phyloP scores from a whole-genome alignment of 2,888 invertebrate species.

The Orthosia incerta region DNA sequence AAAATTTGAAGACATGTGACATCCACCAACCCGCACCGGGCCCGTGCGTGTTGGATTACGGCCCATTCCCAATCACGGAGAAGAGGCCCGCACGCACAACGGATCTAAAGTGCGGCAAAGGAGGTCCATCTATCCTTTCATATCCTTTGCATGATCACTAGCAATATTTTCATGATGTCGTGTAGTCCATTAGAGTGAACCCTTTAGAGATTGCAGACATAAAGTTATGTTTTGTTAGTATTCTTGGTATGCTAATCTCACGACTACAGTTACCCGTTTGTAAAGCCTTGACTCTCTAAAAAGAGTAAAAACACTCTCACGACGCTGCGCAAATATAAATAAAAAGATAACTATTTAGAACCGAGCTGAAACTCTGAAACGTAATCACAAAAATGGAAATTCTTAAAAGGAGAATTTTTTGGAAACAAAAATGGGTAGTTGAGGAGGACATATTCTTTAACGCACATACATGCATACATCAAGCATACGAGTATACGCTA shows the following conservation, averaged over 20 bases:
- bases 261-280: neutral
- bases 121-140: no score
- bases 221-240: neutral
- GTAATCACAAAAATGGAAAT: constrained; percentile 22
- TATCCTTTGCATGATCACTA: no score
- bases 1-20: no score
- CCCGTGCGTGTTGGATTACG: no score
- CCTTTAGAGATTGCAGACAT: neutral
- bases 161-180: no score
- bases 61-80: no score
- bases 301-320: neutral
- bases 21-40: no score
- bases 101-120: no score
- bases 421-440: constrained; percentile 19
- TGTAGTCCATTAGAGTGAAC: no score
- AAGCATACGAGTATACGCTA: neutral
- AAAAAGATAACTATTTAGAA: neutral
- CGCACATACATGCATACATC: neutral
- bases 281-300: neutral
- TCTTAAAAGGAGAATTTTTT: constrained; percentile 6
- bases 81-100: no score
- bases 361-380: constrained; percentile 8
- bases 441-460: neutral
- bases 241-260: neutral
- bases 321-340: constrained; percentile 19